Percentiles rank a stretch among this genome's conserved stretches.
Conservation (phyloP, 2,888 invertebrate species). For the Geophilus truncorum region DNA sequence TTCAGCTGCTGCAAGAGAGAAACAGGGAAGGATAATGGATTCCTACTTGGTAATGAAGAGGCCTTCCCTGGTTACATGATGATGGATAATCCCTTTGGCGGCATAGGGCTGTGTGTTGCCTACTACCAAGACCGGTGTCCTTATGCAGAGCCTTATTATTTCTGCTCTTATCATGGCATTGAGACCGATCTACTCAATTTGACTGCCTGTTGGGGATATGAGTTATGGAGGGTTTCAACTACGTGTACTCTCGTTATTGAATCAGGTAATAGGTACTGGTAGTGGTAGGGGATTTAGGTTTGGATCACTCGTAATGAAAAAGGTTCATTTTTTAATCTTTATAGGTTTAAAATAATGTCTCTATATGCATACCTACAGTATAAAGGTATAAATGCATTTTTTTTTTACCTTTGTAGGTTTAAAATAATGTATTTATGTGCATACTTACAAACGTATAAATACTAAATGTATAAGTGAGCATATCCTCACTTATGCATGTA, state of each 20-base stretch:
- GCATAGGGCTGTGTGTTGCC: conserved; percentile 25
- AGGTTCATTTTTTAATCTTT: no score
- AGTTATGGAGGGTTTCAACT: conserved; percentile 42
- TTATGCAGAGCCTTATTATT: conserved; percentile 39
- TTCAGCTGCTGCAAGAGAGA: neutral
- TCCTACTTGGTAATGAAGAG: neutral
- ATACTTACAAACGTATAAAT: no score
- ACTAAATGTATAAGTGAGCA: no score
- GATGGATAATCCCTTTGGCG: neutral
- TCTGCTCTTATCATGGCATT: conserved; percentile 43
- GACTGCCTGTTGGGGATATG: conserved; percentile 42
- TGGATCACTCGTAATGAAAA: no score
- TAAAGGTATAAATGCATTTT: no score
- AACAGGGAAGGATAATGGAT: neutral
- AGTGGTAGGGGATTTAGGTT: no score
- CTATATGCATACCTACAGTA: no score
- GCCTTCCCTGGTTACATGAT: neutral
- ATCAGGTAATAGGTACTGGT: no score
- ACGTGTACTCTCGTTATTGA: conserved; percentile 42
- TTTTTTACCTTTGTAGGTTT: no score
- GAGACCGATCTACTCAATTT: conserved; percentile 42
- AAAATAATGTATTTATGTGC: no score
- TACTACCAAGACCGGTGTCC: conserved; percentile 30
- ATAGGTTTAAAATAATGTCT: no score
- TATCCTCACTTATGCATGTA: no score